Evolutionary conservation across 37 sponge, comb jelly and placozoan genomes (phyloP).

Genomic region (Beroe ovata): DNA sequence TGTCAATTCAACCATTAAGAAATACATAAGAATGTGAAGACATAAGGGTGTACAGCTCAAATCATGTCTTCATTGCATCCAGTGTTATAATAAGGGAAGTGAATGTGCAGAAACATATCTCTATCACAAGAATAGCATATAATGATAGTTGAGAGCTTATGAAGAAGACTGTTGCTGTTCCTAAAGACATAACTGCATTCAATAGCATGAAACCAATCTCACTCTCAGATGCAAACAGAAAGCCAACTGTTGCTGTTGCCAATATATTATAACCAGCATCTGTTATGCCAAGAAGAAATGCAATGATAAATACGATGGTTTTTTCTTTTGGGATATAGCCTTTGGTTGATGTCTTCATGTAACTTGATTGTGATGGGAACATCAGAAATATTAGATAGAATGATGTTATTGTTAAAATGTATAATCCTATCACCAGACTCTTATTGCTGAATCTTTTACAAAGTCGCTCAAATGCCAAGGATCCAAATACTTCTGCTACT

Average conservation of each 20-base stretch:
- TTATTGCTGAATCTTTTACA: background rate
- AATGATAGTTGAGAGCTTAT: slow-evolving; percentile 17
- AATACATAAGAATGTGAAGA: too few species aligned
- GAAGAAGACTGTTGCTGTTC: slow-evolving; percentile 45
- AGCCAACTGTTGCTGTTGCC: background rate
- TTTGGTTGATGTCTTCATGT: background rate
- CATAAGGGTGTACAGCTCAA: too few species aligned
- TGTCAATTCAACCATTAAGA: too few species aligned
- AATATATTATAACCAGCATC: slow-evolving; percentile 47
- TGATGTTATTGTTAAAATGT: background rate
- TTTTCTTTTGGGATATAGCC: background rate
- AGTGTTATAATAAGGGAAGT: background rate
- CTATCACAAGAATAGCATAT: background rate
- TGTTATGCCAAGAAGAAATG: slow-evolving; percentile 28
- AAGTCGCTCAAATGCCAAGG: background rate
- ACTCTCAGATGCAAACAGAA: slow-evolving; percentile 18
- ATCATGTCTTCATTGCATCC: background rate
- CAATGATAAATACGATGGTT: background rate
- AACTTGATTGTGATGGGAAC: slow-evolving; percentile 13
- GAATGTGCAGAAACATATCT: slow-evolving; percentile 1
- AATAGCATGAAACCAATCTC: slow-evolving; percentile 50
- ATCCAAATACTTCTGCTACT: slow-evolving; percentile 9
- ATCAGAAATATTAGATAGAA: slow-evolving; percentile 4
- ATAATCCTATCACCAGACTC: background rate
- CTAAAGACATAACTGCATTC: slow-evolving; percentile 48